Percentiles rank a stretch among this genome's conserved stretches.
Conservation (phyloP, 2,113 vertebrate species). For the Tretioscincus oriximinensis region DNA sequence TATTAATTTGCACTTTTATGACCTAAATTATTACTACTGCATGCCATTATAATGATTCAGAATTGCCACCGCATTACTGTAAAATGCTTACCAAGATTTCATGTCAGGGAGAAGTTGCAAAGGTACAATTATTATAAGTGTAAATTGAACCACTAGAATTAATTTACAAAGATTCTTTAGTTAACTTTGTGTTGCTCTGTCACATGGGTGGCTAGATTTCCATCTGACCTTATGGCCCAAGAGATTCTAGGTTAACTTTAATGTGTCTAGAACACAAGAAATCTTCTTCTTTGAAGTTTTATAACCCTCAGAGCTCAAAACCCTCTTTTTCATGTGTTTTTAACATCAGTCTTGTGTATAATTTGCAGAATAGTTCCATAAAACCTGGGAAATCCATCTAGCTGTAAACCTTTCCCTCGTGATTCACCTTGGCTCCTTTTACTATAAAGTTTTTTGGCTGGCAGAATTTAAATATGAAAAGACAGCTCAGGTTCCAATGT, state of each 20-base stretch:
- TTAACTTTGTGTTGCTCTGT: not conserved
- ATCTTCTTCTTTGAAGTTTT: slow-evolving; percentile 15
- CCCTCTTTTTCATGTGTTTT: slow-evolving; percentile 21
- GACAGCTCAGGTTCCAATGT: not conserved
- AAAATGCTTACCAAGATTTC: slow-evolving; percentile 9
- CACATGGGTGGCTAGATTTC: slow-evolving; percentile 13
- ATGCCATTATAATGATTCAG: not conserved
- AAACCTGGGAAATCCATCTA: not conserved
- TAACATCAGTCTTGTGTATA: slow-evolving; percentile 17
- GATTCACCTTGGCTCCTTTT: not conserved
- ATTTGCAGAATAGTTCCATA: slow-evolving; percentile 21
- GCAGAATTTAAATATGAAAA: slow-evolving; percentile 12
- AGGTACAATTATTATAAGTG: slow-evolving; percentile 16
- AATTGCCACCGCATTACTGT: not conserved
- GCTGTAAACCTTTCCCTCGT: not conserved
- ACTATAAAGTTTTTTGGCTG: not conserved
- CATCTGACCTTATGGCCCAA: slow-evolving; percentile 11
- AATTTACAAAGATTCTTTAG: slow-evolving; percentile 18
- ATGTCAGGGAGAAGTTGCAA: not conserved
- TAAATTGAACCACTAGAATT: slow-evolving; percentile 16
- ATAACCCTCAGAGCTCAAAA: slow-evolving; percentile 19
- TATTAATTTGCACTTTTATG: slow-evolving; percentile 21
- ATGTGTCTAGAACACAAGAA: slow-evolving; percentile 8
- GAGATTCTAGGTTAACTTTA: slow-evolving; percentile 17
- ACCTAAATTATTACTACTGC: slow-evolving; percentile 5